These are phyloP conservation scores for Caloenas nicobarica DNA, from an alignment of 2,113 vertebrate genomes.

Conservation along the genomic window DNA sequence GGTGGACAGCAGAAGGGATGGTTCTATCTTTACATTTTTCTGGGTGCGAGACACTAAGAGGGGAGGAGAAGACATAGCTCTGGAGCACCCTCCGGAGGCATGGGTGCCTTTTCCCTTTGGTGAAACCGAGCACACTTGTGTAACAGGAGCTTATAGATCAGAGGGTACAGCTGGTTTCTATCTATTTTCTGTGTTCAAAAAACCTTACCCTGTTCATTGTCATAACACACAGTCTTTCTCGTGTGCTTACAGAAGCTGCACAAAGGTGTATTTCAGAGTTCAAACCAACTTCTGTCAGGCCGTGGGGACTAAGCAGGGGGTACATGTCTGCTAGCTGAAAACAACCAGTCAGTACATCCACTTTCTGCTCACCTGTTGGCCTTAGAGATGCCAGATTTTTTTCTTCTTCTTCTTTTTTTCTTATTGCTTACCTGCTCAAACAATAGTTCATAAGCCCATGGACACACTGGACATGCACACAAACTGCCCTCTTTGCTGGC, in stretches of 20 bases:
- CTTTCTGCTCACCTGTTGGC: background rate
- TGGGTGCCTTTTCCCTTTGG: background rate
- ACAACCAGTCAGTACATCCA: no score
- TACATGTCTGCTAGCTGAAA: background rate
- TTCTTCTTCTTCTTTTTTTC: rapidly evolving
- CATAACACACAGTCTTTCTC: background rate
- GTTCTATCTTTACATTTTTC: background rate
- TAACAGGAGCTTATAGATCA: background rate
- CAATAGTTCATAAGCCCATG: background rate
- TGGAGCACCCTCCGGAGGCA: background rate
- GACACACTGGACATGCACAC: background rate
- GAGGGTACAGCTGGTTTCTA: rapidly evolving
- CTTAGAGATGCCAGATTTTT: background rate
- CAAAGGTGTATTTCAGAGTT: background rate
- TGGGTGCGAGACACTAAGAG: background rate
- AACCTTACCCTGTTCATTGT: background rate
- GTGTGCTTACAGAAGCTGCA: background rate
- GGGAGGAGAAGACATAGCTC: background rate
- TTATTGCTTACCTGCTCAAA: background rate
- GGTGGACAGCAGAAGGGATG: background rate
- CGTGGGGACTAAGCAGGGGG: background rate
- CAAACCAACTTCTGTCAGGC: background rate
- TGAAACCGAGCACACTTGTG: rapidly evolving
- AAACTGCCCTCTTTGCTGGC: background rate
- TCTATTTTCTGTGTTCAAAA: background rate